Evolutionary conservation across 2,113 vertebrate genomes (phyloP).

Genomic region (Myrmecophaga tridactyla): DNA sequence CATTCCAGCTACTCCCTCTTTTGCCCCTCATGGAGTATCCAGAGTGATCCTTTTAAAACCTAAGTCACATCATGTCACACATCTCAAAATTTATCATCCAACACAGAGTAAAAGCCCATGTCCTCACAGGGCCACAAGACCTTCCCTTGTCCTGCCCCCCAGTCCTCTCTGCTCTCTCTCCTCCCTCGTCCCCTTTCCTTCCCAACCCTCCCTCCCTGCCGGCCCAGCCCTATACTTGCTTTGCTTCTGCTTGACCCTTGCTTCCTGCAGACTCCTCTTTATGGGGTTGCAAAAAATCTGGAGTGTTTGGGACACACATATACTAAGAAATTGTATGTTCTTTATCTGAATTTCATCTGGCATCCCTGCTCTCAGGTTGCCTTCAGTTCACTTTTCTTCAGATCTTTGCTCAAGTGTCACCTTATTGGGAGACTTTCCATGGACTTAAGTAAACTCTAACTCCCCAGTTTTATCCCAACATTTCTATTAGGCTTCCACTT

Average conservation of each 20-base stretch:
- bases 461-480: not conserved
- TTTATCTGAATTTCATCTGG: not conserved
- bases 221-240: not conserved
- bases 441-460: not conserved
- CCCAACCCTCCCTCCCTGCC: not conserved
- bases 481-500: not conserved
- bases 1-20: too few species aligned
- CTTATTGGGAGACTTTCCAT: not conserved
- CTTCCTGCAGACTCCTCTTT: accelerated
- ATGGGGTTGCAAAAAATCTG: not conserved
- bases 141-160: not conserved
- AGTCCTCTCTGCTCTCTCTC: not conserved
- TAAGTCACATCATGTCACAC: not conserved
- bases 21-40: not conserved
- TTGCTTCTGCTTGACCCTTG: not conserved
- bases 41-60: not conserved
- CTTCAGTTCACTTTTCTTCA: not conserved
- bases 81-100: not conserved
- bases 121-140: not conserved
- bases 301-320: not conserved
- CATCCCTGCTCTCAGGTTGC: too few species aligned
- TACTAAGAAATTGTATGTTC: not conserved
- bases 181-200: not conserved
- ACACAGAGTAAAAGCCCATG: not conserved
- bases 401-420: not conserved